Base-by-base conservation (phyloP, 2,113 vertebrate genomes). In the Nycticebus coucang region DNA sequence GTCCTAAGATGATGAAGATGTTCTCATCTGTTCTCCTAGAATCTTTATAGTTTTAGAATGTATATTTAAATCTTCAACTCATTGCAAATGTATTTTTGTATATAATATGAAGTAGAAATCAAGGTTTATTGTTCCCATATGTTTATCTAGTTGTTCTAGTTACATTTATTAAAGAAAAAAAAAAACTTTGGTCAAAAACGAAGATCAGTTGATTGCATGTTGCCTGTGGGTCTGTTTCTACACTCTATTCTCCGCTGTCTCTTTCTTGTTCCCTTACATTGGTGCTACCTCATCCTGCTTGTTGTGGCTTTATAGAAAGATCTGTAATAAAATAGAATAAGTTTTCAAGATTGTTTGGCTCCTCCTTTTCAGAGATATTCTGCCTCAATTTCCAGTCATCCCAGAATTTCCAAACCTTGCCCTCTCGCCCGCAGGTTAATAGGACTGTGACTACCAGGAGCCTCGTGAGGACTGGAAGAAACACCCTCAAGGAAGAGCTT, bases 41-140 rank as follows among this genome's bases (percentile, higher is more conserved):
- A 93, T 26, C 5, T 59, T 74, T 85, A 95, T 80, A 82, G 26
- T 45, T 95, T 82, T 64, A 93, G 26, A 88, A 94, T 24, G 79
- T 91, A 71, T 21, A 53, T 50, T 71, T 83, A 77, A 53, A 86
- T 37, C 74, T 86, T 7, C 2, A 78, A 24, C 59, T 50, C 30
- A 80, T 57, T 41, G 94, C 60, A 79, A 85, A 87, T 80, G 69
- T 72, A 64, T 77, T 93, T 89, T 66, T 96, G n/a, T 93, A 3
- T 50, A 41, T 75, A 96, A 87, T 78, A 84, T 80, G 11, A 93
- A 62, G 22, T 64, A 89, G 17, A 69, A 26, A 57, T 35, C 11
- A 69, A 66, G 33, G 1, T 72, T 80, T 7, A 50, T 57, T 66
- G 77, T 81, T 71, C 68, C 50, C 62, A 45, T 81, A 26, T 77